phyloP scores from a whole-genome alignment of 2,888 invertebrate species.

The Tachina grossa region DNA sequence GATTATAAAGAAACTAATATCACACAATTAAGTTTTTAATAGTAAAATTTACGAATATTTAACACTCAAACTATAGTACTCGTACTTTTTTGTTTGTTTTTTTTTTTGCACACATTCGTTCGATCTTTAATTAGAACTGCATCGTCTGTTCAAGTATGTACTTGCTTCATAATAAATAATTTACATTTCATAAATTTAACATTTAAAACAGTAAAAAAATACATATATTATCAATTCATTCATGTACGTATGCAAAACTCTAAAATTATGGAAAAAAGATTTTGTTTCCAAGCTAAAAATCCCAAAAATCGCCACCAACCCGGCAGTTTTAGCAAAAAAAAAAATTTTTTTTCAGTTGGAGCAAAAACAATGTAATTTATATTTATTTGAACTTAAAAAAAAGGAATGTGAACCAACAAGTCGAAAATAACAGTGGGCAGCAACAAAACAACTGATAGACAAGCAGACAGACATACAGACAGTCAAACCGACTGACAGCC shows the following conservation, averaged over 20 bases:
- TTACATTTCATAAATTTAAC: slow-evolving; percentile 15
- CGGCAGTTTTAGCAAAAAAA: neutral
- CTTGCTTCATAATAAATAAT: neutral
- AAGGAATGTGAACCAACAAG: slow-evolving; percentile 53
- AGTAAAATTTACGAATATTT: no score
- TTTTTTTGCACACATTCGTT: neutral
- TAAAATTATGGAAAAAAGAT: neutral
- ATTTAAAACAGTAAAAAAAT: slow-evolving; percentile 10
- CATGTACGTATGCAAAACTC: neutral
- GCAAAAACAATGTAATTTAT: slow-evolving; percentile 48
- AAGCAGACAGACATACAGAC: neutral
- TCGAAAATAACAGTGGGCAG: slow-evolving; percentile 40
- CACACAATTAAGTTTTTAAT: no score
- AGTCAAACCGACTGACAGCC: neutral
- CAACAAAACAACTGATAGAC: neutral
- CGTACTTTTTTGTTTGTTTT: no score
- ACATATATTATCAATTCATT: neutral
- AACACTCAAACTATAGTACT: no score
- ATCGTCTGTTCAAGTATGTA: neutral
- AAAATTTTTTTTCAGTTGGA: neutral
- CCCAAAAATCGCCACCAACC: neutral
- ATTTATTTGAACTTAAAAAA: slow-evolving; percentile 46
- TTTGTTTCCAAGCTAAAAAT: slow-evolving; percentile 42
- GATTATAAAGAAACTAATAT: no score
- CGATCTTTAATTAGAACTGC: neutral